These are phyloP conservation scores for Hermaeophaga mercurialis DNA, from an alignment of 2,888 invertebrate species.

Conservation along the genomic window DNA sequence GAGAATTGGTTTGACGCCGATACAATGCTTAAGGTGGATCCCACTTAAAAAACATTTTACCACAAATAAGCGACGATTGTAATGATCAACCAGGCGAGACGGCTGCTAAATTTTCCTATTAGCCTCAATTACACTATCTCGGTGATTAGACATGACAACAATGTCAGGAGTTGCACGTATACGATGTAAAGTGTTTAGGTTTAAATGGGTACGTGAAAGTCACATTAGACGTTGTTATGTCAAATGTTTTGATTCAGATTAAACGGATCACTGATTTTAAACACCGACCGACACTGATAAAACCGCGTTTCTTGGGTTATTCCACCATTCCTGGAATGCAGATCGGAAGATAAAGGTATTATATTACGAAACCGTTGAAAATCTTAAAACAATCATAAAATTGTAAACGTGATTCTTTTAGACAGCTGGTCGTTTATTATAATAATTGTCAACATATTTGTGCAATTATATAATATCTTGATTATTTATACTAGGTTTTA, in stretches of 20 bases:
- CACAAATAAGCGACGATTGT: slow-evolving; percentile 30
- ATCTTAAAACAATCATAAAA: too few relatives aligned
- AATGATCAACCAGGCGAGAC: slow-evolving; percentile 36
- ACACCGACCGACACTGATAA: background rate
- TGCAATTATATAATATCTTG: too few relatives aligned
- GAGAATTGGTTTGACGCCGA: too few relatives aligned
- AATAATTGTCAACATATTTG: too few relatives aligned
- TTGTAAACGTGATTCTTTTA: too few relatives aligned
- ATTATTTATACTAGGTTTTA: too few relatives aligned
- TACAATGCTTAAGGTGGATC: slow-evolving; percentile 13
- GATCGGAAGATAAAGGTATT: slow-evolving; percentile 1
- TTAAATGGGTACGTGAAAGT: slow-evolving; percentile 14
- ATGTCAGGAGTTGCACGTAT: slow-evolving; percentile 9
- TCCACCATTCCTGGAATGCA: background rate
- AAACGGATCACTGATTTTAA: slow-evolving; percentile 1
- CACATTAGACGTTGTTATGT: slow-evolving; percentile 17
- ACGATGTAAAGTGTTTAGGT: background rate
- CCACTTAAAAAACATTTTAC: slow-evolving; percentile 13
- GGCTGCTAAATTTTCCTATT: slow-evolving; percentile 38
- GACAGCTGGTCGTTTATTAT: too few relatives aligned
- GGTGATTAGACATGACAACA: slow-evolving; percentile 25
- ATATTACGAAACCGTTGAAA: too few relatives aligned
- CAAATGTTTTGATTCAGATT: slow-evolving; percentile 7
- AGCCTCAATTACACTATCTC: slow-evolving; percentile 37
- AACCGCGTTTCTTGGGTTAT: background rate